Evolutionary conservation across 1,140 invertebrate species (phyloP), one percentile per base, ranked within the genome.

Genomic region (Cyphomyrmex costatus): DNA sequence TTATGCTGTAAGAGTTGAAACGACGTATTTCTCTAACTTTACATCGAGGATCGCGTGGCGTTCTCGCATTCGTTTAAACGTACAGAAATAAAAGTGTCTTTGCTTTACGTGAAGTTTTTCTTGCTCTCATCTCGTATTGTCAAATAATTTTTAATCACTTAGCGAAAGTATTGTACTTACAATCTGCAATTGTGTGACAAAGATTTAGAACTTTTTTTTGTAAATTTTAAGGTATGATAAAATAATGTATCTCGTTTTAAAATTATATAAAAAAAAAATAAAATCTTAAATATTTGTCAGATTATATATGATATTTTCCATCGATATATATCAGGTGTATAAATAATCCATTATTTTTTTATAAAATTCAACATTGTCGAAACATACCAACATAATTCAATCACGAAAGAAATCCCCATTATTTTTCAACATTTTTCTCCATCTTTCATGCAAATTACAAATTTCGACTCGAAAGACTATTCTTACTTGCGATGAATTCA

Each of bases 1-100:
- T 82, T 82, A 73, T 71, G 12, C 19, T 27, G 19, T 46, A 82
- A 82, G 65, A 68, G 66, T 49, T 82, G 66, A 1, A 70, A 58
- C 78, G 51, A 58, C 6, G 53, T 82, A 82, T 73, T 73, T 71
- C 53, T 73, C 19, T 30, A 73, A 82, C 53, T 73, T 82, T 82
- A 82, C 66, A 73, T 82, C 51, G 53, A 36, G 49, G 33, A 16
- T 73, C 19, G 21, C 65, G 7, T 46, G 21, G 46, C 19, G 5
- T 82, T 71, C 33, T 58, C 21, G 66, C 33, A 30, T 33, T 27
- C 30, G 16, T 73, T 82, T 60, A 19, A 73, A 24, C 10, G 21
- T 63, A 10, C 24, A 6, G 36, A 46, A 21, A 80, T 60, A 73
- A 82, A 82, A 68, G 21, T 56, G 16, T 71, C 36, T 70, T 46